These are phyloP conservation scores for Adelges cooleyi DNA, from an alignment of 1,140 invertebrate species.

Conservation along the genomic window DNA sequence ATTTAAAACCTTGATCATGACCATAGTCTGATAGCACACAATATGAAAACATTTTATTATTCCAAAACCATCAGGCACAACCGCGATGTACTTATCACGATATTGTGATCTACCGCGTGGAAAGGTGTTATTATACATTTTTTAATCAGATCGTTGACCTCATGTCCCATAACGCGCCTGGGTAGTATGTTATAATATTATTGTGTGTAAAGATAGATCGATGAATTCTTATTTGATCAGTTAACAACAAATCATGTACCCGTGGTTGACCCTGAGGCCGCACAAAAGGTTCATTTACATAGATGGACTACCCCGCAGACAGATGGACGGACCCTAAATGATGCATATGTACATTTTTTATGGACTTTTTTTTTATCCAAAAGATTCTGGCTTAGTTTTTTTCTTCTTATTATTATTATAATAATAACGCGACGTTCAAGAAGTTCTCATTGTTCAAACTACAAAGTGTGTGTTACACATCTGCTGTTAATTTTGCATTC, in stretches of 20 bases:
- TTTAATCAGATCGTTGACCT: constrained; percentile 19
- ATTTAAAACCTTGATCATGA: too few species aligned
- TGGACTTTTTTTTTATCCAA: constrained; percentile 7
- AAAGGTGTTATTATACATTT: constrained; percentile 26
- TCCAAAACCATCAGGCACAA: too few species aligned
- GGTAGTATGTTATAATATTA: too few species aligned
- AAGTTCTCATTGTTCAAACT: background rate
- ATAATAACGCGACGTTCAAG: background rate
- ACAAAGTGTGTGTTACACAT: background rate
- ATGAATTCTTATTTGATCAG: constrained; percentile 22
- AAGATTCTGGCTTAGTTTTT: constrained; percentile 17
- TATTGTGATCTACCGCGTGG: background rate
- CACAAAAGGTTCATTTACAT: constrained; percentile 27
- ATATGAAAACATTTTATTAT: too few species aligned
- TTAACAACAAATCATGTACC: constrained; percentile 20
- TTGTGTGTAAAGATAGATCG: too few species aligned
- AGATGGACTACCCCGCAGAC: constrained; percentile 15
- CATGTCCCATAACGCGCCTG: background rate
- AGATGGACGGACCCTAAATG: constrained; percentile 25
- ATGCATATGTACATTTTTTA: background rate
- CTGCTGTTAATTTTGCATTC: constrained; percentile 23
- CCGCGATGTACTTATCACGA: background rate
- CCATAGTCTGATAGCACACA: too few species aligned
- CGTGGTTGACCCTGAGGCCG: constrained; percentile 12
- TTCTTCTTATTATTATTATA: background rate